Evolutionary conservation across 2,797 vertebrate species (phyloP), one percentile per base, ranked within the genome.

Genomic region (Urophycis tenuis): DNA sequence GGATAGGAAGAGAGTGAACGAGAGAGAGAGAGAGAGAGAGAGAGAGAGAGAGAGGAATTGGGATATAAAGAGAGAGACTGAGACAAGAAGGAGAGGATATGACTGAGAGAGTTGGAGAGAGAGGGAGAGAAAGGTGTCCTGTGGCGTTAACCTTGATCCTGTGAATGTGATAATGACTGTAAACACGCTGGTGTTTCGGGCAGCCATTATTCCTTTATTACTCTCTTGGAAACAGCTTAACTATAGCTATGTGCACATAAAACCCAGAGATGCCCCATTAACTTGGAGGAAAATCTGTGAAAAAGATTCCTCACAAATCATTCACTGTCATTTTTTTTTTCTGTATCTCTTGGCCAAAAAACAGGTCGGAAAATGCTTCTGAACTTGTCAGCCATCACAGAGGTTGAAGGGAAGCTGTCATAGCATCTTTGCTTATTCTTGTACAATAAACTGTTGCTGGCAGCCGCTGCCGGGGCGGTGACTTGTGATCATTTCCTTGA

Each of bases 121-220:
- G 3, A 15, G 29, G 9, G 30, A 8, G 53, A 72, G 70, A 71
- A 11, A 34, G 31, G 41, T 32, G 29, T 32, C 29, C 8, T 41
- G 72, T 73, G n/a, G 41, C 9, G 30, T 15, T 32, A 72, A 79
- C 49, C 32, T 4, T 5, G 34, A 25, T 82, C 17, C 74, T 73
- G 34, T 78, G 70, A 81, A 83, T 25, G 53, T 78, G 75, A 73
- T 78, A 76, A 79, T 72, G 74, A 41, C 39, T 71, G 72, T 32
- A 73, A 77, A 35, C n/a, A 36, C 49, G 78, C 45, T 3, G 60
- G 41, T 41, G 25, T 76, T 73, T 60, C 32, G 77, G 35, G 33
- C 19, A 73, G 33, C 34, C n/a, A 41, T 29, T 73, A 36, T 12
- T 73, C 22, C 29, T 39, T 36, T 72, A 72, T 72, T 73, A 41